Evolutionary conservation across 2,797 vertebrate species (phyloP), one percentile per base, ranked within the genome.

Genomic region (Sphenodon punctatus): DNA sequence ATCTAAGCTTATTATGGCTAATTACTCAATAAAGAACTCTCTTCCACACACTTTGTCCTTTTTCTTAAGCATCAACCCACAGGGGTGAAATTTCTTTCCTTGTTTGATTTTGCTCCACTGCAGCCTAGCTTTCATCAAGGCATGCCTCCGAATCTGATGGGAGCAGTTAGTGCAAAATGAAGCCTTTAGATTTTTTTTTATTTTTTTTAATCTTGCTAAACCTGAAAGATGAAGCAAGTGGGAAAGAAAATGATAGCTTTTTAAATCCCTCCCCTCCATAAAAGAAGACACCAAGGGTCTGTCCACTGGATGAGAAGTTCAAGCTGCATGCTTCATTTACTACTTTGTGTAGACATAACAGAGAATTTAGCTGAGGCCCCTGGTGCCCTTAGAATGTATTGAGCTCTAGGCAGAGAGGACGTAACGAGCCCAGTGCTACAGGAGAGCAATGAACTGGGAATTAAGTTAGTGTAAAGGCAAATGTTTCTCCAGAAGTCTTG

Each of bases 11-110:
- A 90, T 90, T 86, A 72, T 34, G 74, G 89, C 88, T 95, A 91
- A 94, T 93, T 92, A 91, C 92, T 92, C 84, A 83, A 65, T 71
- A 88, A 85, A 87, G 81, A 78, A 56, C 61, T 78, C 53, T 66
- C 86, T 39, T 69, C 1, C 3, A 76, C 80, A 77, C 56, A 45
- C 75, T 73, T 75, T 5, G 25, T 0, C 12, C 60, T 63, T 5
- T 32, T 4, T 79, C 80, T 89, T 27, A 81, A 82, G 80, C 83
- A 87, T 77, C 70, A 45, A 85, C 67, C 82, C 42, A 13, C 1
- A 1, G 20, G 82, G 51, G 64, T 59, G 69, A 43, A 70, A 38
- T 51, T 51, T 59, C 75, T 51, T n/a, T 70, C 76, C 34, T 86
- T 78, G 69, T 89, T 86, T 85, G 87, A 89, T 89, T 89, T 84